phyloP scores from a whole-genome alignment of 2,888 invertebrate species.

The Fragum whitleyi region DNA sequence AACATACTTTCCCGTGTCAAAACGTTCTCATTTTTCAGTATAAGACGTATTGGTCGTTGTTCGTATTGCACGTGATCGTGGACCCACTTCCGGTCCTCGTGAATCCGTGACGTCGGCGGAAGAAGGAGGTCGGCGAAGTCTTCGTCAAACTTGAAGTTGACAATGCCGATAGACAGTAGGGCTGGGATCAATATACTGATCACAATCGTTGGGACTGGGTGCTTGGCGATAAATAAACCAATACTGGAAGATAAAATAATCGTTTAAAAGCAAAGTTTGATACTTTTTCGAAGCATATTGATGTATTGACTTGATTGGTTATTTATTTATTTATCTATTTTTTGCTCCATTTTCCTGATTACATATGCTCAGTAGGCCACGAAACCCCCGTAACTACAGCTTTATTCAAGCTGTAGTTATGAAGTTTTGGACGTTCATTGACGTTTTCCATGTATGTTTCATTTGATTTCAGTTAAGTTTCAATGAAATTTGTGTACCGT shows the following conservation, averaged over 20 bases:
- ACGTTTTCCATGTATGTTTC: too few species aligned
- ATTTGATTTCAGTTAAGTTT: too few species aligned
- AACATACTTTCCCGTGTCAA: slow-evolving; percentile 52
- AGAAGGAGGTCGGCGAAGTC: slow-evolving; percentile 59
- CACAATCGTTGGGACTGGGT: slow-evolving; percentile 46
- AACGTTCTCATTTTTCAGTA: slow-evolving; percentile 56
- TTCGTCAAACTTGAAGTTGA: slow-evolving; percentile 57
- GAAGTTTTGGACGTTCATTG: too few species aligned
- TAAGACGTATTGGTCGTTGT: slow-evolving; percentile 55
- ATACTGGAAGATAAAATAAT: slow-evolving; percentile 27
- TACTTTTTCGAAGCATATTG: not conserved
- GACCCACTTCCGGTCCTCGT: slow-evolving; percentile 59
- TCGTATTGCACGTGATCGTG: slow-evolving; percentile 54
- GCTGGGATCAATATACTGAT: slow-evolving; percentile 50
- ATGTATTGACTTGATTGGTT: not conserved
- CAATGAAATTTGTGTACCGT: too few species aligned
- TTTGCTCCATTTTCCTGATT: too few species aligned
- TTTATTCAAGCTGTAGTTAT: too few species aligned
- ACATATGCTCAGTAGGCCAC: too few species aligned
- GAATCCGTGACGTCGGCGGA: slow-evolving; percentile 57
- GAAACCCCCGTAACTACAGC: too few species aligned
- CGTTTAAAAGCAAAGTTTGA: not conserved
- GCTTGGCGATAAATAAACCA: slow-evolving; percentile 43
- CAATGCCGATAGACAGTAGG: slow-evolving; percentile 52
- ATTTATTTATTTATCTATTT: too few species aligned